These are phyloP conservation scores for Orchesella cincta DNA, from an alignment of 1,140 invertebrate species.

Conservation along the genomic window DNA sequence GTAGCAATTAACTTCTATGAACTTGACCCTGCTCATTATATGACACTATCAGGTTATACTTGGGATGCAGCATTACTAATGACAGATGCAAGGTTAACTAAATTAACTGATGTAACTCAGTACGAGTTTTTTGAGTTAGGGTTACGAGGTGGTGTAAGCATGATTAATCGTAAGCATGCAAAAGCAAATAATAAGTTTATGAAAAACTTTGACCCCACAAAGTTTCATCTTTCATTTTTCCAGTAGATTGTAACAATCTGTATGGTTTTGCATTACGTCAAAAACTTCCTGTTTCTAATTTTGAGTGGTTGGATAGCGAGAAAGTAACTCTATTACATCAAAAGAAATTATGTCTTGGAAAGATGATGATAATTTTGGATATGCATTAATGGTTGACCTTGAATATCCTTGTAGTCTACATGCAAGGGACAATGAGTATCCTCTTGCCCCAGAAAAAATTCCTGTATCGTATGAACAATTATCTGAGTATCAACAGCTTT, in stretches of 20 bases:
- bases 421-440: conserved; percentile 48
- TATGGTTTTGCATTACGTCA: conserved; percentile 51
- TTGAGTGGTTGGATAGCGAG: conserved; percentile 37
- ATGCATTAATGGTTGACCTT: conserved; percentile 52
- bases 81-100: conserved; percentile 41
- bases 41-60: conserved; percentile 50
- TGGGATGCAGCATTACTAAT: conserved; percentile 52
- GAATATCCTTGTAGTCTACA: conserved; percentile 51
- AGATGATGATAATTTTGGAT: conserved; percentile 45
- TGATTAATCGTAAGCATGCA: conserved; percentile 40
- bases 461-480: background rate
- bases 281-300: conserved; percentile 44
- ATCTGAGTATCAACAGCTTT: conserved; percentile 23
- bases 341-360: conserved; percentile 35
- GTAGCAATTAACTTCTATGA: conserved; percentile 34
- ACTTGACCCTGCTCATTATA: conserved; percentile 52
- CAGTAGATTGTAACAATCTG: conserved; percentile 45
- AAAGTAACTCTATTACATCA: background rate
- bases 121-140: conserved; percentile 51
- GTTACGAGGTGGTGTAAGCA: conserved; percentile 47
- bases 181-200: conserved; percentile 50
- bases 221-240: background rate
- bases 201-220: background rate
- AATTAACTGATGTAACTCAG: conserved; percentile 50
- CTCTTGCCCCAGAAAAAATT: conserved; percentile 46